Conservation (phyloP, 2,888 invertebrate species). For the Monoplex corrugatus region DNA sequence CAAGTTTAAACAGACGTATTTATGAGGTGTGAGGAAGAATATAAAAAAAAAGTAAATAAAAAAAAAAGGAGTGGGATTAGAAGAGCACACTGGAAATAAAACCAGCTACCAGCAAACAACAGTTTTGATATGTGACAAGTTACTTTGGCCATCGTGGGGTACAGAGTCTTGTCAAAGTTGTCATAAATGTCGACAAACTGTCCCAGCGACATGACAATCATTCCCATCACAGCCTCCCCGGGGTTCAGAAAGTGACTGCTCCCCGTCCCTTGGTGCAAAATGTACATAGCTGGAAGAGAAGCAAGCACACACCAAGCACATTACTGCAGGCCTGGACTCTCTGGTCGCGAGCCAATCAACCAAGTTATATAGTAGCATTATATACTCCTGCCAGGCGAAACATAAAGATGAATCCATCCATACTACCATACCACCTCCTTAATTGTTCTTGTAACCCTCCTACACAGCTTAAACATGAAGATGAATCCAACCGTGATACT, state of each 20-base stretch:
- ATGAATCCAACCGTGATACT: no score
- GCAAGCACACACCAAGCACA: no score
- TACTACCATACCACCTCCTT: no score
- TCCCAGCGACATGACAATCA: conserved; percentile 99
- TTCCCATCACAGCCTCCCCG: conserved; percentile 96
- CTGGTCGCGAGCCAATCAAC: no score
- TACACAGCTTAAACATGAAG: no score
- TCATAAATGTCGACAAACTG: conserved; percentile 97
- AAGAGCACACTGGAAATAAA: not conserved
- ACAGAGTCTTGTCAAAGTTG: conserved; percentile 93
- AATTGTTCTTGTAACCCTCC: no score
- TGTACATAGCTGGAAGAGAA: conserved; percentile 80
- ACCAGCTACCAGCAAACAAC: not conserved
- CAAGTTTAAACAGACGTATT: no score
- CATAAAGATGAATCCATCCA: not conserved
- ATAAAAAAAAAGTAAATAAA: not conserved
- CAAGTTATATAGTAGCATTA: no score
- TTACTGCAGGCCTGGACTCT: no score
- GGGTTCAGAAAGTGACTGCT: conserved; percentile 85
- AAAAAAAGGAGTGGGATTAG: not conserved
- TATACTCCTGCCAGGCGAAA: no score
- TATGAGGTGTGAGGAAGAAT: no score
- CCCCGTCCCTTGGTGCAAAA: conserved; percentile 79
- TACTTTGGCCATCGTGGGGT: conserved; percentile 91
- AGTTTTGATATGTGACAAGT: conserved; percentile 44